Evolutionary conservation across 2,113 vertebrate genomes (phyloP).

Genomic region (Archilochus colubris): DNA sequence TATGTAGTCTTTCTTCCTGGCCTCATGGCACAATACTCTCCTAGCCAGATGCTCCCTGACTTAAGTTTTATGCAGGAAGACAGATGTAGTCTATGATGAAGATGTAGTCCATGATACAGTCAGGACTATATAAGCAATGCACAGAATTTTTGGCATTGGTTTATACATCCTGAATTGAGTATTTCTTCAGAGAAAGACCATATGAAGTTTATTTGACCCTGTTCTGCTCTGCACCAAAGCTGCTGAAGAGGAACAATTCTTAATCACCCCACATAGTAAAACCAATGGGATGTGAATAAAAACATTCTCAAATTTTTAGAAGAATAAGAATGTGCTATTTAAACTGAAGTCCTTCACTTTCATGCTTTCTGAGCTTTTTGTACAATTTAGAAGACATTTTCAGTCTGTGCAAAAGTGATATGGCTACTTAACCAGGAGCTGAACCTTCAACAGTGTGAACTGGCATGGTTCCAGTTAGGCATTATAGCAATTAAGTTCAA

Average conservation of each 20-base stretch:
- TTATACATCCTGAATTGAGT: background rate
- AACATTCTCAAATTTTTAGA: background rate
- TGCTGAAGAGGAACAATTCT: background rate
- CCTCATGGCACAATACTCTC: background rate
- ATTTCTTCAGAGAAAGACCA: background rate
- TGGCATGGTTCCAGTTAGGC: background rate
- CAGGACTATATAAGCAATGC: background rate
- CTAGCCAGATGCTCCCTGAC: background rate
- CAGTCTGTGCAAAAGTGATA: background rate
- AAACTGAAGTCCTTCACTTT: background rate
- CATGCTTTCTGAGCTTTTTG: background rate
- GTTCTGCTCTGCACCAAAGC: background rate
- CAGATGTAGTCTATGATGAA: background rate
- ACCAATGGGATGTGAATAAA: background rate
- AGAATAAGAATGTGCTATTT: background rate
- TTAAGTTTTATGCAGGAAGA: background rate
- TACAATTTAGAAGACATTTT: background rate
- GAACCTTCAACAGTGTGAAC: background rate
- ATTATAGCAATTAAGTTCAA: background rate
- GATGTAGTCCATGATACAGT: background rate
- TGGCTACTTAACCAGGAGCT: background rate
- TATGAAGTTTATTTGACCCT: background rate
- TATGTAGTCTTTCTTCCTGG: background rate
- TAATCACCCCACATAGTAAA: background rate
- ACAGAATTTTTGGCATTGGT: background rate